Evolutionary conservation across 2,797 vertebrate genomes (phyloP), one percentile per base, ranked within the genome.

Genomic region (Salmo trutta): DNA sequence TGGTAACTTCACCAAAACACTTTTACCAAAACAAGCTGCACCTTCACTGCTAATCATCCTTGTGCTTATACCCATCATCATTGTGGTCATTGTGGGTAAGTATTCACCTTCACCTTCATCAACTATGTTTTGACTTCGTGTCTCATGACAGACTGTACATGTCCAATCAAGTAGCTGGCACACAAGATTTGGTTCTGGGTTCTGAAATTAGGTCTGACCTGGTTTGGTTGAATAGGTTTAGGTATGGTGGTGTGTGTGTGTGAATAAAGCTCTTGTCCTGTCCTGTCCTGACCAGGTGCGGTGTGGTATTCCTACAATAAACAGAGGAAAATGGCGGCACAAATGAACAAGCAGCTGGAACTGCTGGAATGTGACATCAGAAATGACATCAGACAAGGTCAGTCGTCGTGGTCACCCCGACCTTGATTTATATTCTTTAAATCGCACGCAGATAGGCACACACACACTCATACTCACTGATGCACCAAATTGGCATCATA

Each of bases 351-450:
- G 70, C 90, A 89, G 0, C 91, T 99, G 66, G 97, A 97, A 73
- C 88, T 94, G 16, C 81, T 99, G 80, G 97, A 99, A 79, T 93
- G 95, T 0, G 93, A 98, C 78, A 94, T 98, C 77, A 93, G 97
- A 84, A 97, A 96, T 52, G 96, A 98, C 84, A 99, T 99, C 76
- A 93, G 97, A 0, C 96, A 98, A 77, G 97, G 97, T 99, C 80
- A 16, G 87, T 84, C 16, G 19, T 17, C 59, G 21, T 68, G 3
- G 27, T 8, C 12, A 14, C 27, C 1, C 56, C n/a, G 1, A 5
- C 29, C n/a, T 52, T 62, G 16, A 33, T 24, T 24, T 53, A 74
- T 7, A 21, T 70, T 66, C 54, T 17, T 17, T 68, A 59, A 5
- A 36, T 66, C 5, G 27, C 47, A 73, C 53, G 29, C 27, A 68